Evolutionary conservation across 92 coral and sea anemone species (phyloP), one percentile per base, ranked within the genome.

Genomic region (Porites evermanni): DNA sequence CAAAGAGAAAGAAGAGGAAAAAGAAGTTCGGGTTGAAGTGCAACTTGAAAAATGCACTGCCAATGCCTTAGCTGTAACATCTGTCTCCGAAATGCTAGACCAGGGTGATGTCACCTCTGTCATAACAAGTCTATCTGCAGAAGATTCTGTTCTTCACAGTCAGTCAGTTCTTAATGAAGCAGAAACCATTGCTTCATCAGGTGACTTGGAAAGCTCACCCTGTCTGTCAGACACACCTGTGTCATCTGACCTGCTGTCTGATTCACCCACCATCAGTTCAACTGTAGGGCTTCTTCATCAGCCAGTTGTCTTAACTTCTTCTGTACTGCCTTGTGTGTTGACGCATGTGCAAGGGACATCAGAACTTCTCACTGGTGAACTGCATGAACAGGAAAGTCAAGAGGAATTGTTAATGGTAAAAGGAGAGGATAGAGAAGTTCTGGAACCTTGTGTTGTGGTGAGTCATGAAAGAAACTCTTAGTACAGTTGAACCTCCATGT

Each of bases 371-470:
- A 84, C 83, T 83, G 87, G 83, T 52, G 98, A 70, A 19, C 79
- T 82, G 70, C 88, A 71, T 20, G 88, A 54, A 50, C 86, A 93
- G 67, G 84, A 64, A 38, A 90, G 91, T 14, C 58, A 93, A 51
- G 92, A 86, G 51, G 98, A 91, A n/a, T 67, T 93, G 77, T 71
- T 95, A 38, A 94, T 90, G 80, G 86, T 91, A 16, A 95, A 95
- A 81, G 51, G 75, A 69, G 98, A 94, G 51, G 85, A 82, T 18
- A 88, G 88, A 83, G 88, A 89, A 24, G 89, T 79, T 17, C 81
- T 90, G 66, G 94, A 83, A 11, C 80, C 98, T 17, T 95, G 95
- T 54, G 94, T 95, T 82, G 92, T 90, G 91, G 98, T 94, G 69
- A 90, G 96, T 90, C 47, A n/a, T 50, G 17, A 47, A 13, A 32